Base-by-base conservation (phyloP, 1,140 invertebrate genomes). In the Solenopsis invicta region DNA sequence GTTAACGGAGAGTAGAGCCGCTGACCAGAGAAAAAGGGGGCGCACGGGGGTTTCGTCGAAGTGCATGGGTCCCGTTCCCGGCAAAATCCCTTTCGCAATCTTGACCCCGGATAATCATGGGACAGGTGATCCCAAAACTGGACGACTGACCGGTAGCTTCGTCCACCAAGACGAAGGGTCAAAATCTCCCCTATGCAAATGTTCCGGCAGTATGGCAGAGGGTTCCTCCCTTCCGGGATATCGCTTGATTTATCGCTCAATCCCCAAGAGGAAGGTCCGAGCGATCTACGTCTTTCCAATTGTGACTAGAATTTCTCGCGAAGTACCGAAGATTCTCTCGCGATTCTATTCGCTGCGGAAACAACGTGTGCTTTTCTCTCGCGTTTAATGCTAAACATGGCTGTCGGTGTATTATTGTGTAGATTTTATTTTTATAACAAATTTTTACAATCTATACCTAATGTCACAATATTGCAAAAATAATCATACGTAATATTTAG, bases 61-160 rank as follows among this genome's bases (percentile, higher is more conserved):
- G 80, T 75, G 69, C 69, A 84, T 75, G 69, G 82, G 72, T 78
- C 76, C 74, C 62, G 59, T 84, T 72, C 82, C 81, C 75, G 82
- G 54, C 18, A 1, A 52, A 52, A 75, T 86, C 87, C 85, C 86
- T 91, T 88, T 85, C 77, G 85, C 75, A 91, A 94, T 93, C 94
- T 95, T 93, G 93, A 94, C 93, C 94, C 93, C 74, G 91, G 92
- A 93, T 95, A 95, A 95, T 94, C 93, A 91, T 91, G 88, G 94
- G 93, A 92, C 94, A 94, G 94, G 93, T 94, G 93, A 94, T 93
- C 93, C 86, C 84, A 84, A 80, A 81, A 85, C 91, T 88, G 88
- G 66, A 90, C 89, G 72, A 92, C 89, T 94, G 93, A 93, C 93
- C 93, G 89, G 88, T 89, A 80, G 74, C 84, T 82, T 86, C 66